phyloP scores from a whole-genome alignment of 2,888 invertebrate genomes.

The Merodon equestris region DNA sequence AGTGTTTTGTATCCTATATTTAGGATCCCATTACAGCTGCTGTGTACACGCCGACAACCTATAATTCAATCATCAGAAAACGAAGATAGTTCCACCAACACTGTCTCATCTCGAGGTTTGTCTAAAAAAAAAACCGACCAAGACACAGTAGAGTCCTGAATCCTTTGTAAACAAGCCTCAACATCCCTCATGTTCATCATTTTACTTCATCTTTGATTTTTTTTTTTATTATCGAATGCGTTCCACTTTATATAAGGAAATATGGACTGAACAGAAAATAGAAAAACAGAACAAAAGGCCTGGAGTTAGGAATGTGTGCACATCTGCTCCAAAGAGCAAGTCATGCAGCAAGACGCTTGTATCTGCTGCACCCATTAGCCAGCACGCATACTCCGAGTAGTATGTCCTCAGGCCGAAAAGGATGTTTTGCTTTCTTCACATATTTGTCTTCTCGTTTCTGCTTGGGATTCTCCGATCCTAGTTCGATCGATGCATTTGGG shows the following conservation, averaged over 20 bases:
- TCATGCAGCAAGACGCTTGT: slow-evolving; percentile 15
- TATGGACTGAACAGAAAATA: slow-evolving; percentile 1
- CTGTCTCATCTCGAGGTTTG: neutral
- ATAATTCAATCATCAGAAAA: slow-evolving; percentile 52
- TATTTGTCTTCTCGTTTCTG: slow-evolving; percentile 36
- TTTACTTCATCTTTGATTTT: slow-evolving; percentile 27
- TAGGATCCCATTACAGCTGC: slow-evolving; percentile 65
- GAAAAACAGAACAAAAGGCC: slow-evolving; percentile 42
- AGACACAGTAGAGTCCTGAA: slow-evolving; percentile 22
- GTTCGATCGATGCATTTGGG: slow-evolving; percentile 51
- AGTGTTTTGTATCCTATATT: slow-evolving; percentile 51
- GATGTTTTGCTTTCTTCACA: slow-evolving; percentile 33
- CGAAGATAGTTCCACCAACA: slow-evolving; percentile 33
- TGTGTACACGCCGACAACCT: slow-evolving; percentile 26
- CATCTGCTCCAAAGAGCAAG: slow-evolving; percentile 59
- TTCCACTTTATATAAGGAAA: slow-evolving; percentile 14
- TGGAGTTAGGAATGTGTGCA: slow-evolving; percentile 48
- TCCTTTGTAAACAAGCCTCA: slow-evolving; percentile 56
- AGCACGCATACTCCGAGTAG: neutral
- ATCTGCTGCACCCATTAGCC: slow-evolving; percentile 37
- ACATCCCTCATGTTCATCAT: slow-evolving; percentile 34
- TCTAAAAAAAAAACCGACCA: slow-evolving; percentile 10
- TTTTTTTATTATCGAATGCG: slow-evolving; percentile 3
- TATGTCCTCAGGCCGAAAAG: slow-evolving; percentile 16
- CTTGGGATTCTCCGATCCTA: slow-evolving; percentile 15